These are phyloP conservation scores for Halcyon smyrnensis DNA, from an alignment of 2,797 vertebrate species.

Conservation along the genomic window DNA sequence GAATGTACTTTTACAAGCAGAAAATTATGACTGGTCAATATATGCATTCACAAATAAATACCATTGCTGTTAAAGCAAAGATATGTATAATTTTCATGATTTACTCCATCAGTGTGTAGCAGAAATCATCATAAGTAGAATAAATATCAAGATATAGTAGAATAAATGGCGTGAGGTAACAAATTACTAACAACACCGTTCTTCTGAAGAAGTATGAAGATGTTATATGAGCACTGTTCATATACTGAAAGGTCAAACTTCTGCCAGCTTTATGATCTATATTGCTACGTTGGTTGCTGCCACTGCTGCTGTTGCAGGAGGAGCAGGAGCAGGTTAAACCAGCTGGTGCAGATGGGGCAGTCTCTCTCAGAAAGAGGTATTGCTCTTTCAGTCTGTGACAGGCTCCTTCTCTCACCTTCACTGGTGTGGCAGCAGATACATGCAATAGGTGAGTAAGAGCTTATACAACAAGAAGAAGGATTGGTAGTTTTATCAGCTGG, in stretches of 20 bases:
- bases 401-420: not conserved
- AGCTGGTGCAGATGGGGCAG: not conserved
- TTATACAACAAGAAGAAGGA: not conserved
- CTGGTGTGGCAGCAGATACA: not conserved
- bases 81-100: not conserved
- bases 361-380: not conserved
- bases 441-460: not conserved
- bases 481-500: rapidly evolving
- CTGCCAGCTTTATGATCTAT: rapidly evolving
- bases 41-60: not conserved
- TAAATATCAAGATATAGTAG: not conserved
- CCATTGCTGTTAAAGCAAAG: not conserved
- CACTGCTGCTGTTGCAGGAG: not conserved
- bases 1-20: not conserved
- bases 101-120: not conserved
- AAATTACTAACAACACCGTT: not conserved
- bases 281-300: rapidly evolving
- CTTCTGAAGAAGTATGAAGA: not conserved
- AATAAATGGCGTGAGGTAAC: not conserved
- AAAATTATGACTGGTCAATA: not conserved
- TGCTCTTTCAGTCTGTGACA: not conserved
- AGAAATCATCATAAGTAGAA: not conserved
- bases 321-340: not conserved
- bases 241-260: not conserved
- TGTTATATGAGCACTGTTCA: not conserved